phyloP scores from a whole-genome alignment of 2,113 vertebrate species.

The Stigmatopora nigra region DNA sequence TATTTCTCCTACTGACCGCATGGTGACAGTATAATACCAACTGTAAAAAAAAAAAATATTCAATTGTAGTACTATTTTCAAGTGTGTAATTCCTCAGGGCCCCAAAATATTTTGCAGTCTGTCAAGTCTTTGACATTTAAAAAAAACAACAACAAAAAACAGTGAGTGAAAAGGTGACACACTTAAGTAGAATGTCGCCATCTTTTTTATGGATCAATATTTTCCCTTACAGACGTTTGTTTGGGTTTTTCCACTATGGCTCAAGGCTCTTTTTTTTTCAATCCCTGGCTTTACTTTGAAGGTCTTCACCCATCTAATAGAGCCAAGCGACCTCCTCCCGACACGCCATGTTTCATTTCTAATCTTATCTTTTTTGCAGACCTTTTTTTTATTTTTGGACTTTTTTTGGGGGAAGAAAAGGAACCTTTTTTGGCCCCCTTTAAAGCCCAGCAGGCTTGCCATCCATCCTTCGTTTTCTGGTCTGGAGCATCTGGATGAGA shows the following conservation, averaged over 20 bases:
- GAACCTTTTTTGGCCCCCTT: conserved; percentile 46
- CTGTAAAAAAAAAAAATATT: neutral
- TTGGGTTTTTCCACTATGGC: conserved; percentile 39
- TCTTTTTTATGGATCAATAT: neutral
- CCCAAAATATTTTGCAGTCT: conserved; percentile 1
- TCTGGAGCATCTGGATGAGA: conserved; percentile 56
- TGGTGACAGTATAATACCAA: conserved; percentile 48
- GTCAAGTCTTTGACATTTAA: conserved; percentile 10
- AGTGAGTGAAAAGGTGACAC: neutral
- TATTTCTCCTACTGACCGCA: conserved; percentile 13
- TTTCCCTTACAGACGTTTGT: conserved; percentile 38
- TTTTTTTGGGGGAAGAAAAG: conserved; percentile 29
- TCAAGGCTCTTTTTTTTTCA: conserved; percentile 12
- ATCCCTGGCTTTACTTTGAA: neutral
- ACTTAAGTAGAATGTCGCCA: neutral
- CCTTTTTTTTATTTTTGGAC: conserved; percentile 29
- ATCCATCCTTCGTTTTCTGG: conserved; percentile 35
- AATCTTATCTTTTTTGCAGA: conserved; percentile 35
- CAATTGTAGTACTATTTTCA: neutral
- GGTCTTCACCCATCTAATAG: conserved; percentile 5
- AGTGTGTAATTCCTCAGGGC: neutral
- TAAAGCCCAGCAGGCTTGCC: conserved; percentile 44
- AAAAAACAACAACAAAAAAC: neutral
- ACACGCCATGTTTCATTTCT: conserved; percentile 25
- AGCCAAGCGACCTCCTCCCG: neutral